These are phyloP conservation scores for Holacanthella duospinosa DNA, from an alignment of 2,888 invertebrate species.

Conservation along the genomic window DNA sequence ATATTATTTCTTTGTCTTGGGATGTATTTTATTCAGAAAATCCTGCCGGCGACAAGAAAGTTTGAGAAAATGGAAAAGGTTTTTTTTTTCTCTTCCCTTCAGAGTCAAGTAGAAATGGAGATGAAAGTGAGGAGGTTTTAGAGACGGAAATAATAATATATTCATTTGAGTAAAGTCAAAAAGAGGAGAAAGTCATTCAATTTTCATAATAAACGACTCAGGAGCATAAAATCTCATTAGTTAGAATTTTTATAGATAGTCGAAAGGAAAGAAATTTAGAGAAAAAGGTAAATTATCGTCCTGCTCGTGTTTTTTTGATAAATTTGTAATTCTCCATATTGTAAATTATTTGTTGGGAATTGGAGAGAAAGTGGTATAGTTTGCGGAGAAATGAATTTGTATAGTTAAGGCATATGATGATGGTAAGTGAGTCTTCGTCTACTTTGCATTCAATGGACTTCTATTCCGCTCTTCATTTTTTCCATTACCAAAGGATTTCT, in stretches of 20 bases:
- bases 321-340: not conserved
- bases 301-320: slow-evolving; percentile 4
- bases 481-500: slow-evolving; percentile 38
- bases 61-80: slow-evolving; percentile 5
- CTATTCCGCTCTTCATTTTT: slow-evolving; percentile 19
- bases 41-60: slow-evolving; percentile 30
- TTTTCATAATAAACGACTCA: slow-evolving; percentile 34
- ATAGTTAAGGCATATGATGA: not conserved
- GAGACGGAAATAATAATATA: slow-evolving; percentile 29
- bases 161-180: slow-evolving; percentile 25
- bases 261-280: not conserved
- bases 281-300: slow-evolving; percentile 1
- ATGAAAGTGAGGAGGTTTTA: slow-evolving; percentile 14
- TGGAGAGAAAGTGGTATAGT: not conserved
- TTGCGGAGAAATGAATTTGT: not conserved
- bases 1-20: not conserved
- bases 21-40: slow-evolving; percentile 26
- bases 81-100: slow-evolving; percentile 9
- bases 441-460: slow-evolving; percentile 38
- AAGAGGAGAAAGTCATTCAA: slow-evolving; percentile 34
- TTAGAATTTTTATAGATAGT: slow-evolving; percentile 23
- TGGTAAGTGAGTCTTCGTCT: no score
- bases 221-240: slow-evolving; percentile 35
- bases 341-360: not conserved
- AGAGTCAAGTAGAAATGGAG: slow-evolving; percentile 9